These are phyloP conservation scores for Drosophila leontia DNA, from an alignment of 1,140 invertebrate species.

Conservation along the genomic window DNA sequence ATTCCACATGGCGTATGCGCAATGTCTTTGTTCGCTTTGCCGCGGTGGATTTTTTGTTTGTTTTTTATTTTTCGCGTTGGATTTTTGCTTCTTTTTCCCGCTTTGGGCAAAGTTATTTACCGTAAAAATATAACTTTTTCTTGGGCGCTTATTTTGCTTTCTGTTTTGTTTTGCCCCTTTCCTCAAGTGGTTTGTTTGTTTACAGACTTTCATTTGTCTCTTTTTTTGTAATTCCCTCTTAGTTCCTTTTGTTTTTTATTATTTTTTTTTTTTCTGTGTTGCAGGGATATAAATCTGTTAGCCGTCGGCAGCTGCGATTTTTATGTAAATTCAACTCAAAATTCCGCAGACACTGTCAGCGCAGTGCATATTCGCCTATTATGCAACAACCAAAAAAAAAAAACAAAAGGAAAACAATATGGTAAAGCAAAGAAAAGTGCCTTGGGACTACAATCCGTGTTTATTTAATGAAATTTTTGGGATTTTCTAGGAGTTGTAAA, in stretches of 20 bases:
- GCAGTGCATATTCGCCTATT: conserved; percentile 18
- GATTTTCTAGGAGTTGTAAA: too few species aligned
- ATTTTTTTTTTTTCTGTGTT: not conserved
- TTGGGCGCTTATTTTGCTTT: conserved; percentile 26
- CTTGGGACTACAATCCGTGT: not conserved
- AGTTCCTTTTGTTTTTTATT: not conserved
- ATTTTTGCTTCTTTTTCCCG: conserved; percentile 36
- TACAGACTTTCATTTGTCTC: conserved; percentile 53
- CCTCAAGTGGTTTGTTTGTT: conserved; percentile 69
- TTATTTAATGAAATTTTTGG: conserved; percentile 1
- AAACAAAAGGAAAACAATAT: not conserved
- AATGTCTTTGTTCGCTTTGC: conserved; percentile 45
- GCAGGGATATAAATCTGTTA: conserved; percentile 42
- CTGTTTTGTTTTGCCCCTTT: conserved; percentile 26
- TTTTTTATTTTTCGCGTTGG: conserved; percentile 12
- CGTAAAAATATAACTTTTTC: conserved; percentile 73
- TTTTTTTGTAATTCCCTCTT: conserved; percentile 6
- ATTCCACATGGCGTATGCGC: conserved; percentile 46
- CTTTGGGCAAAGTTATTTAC: conserved; percentile 63
- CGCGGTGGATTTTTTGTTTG: conserved; percentile 9
- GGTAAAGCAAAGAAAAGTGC: not conserved
- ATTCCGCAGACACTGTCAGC: conserved; percentile 15
- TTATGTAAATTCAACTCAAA: conserved; percentile 39
- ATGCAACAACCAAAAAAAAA: not conserved
- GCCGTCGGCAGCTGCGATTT: conserved; percentile 29